Base-by-base conservation (phyloP, 2,797 vertebrate species). In the Phataginus tetradactyla region DNA sequence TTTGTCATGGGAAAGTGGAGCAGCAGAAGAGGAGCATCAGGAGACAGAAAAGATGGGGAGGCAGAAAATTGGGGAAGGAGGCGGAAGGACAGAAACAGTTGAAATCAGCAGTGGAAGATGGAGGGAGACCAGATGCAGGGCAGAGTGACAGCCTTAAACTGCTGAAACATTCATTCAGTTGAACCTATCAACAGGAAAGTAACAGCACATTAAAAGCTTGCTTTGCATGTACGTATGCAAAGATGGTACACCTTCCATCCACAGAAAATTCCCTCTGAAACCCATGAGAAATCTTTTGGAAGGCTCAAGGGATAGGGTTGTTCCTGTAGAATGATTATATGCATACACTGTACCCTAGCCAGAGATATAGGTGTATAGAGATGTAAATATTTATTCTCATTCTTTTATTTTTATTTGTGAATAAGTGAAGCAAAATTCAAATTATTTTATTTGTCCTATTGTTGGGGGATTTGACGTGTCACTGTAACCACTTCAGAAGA, bases 401-500 rank as follows among this genome's bases (percentile, higher is more conserved):
- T 55, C 37, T 68, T 81, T 42, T 29, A 63, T 61, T 78, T 92
- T 94, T 80, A 79, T 89, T 88, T 51, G 75, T 72, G 78, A 86
- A 42, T 84, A 93, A 59, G 64, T 64, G 77, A 96, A 90, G 55
- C 49, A 79, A 93, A 91, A 64, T 25, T 87, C 23, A 83, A 51
- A 86, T 83, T 42, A 72, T 72, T 90, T 79, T 75, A 68, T 63
- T 75, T 93, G 59, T 68, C 29, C 72, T 91, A 8, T 77, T 85
- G 72, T 64, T 89, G 55, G 42, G 77, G 23, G 42, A 89, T 59
- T 9, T 86, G 23, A 69, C 71, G 89, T 59, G 55, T 86, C 49
- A 93, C 20, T 25, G 18, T 23, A 86, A 90, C 83, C 80, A 61
- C 20, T 75, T 86, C 69, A 75, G 72, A 90, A 93, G 51, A 95